Percentiles rank a stretch among this genome's conserved stretches.
These are phyloP conservation scores for Meiosimyza decipiens DNA, from an alignment of 2,888 invertebrate genomes.

Conservation along the genomic window DNA sequence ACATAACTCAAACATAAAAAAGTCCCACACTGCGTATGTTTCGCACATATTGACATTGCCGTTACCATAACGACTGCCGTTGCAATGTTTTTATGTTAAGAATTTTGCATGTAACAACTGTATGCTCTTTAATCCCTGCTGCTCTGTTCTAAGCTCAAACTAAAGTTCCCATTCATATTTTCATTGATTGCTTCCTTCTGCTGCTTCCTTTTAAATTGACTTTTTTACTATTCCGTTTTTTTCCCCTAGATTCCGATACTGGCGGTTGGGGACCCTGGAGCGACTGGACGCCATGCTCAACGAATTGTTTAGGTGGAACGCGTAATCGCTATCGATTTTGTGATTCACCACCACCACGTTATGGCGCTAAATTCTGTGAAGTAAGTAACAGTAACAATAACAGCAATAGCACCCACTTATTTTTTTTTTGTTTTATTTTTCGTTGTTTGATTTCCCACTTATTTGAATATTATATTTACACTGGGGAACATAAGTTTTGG, in stretches of 20 bases:
- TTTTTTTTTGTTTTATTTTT: no score
- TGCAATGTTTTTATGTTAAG: neutral
- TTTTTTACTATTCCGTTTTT: conserved; percentile 21
- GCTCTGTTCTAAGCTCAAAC: neutral
- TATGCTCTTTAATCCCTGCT: no score
- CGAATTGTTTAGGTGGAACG: conserved; percentile 80
- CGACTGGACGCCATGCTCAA: conserved; percentile 86
- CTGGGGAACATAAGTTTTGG: neutral
- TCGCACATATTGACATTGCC: neutral
- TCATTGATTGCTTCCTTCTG: conserved; percentile 6
- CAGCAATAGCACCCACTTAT: no score
- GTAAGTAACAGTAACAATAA: conserved; percentile 66
- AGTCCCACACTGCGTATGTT: no score
- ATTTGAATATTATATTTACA: neutral
- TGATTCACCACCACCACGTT: conserved; percentile 87
- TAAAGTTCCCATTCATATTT: conserved; percentile 26
- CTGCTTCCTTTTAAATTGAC: neutral
- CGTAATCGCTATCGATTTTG: conserved; percentile 87
- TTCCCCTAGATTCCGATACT: conserved; percentile 76
- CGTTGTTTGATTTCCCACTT: neutral
- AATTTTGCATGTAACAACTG: no score
- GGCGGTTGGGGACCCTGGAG: conserved; percentile 86
- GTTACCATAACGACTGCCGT: neutral
- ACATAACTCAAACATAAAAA: no score
- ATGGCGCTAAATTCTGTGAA: conserved; percentile 90